Percentiles rank a stretch among this genome's conserved stretches.
Evolutionary conservation across 1,140 invertebrate species (phyloP).

Genomic region (Heterodera schachtii): DNA sequence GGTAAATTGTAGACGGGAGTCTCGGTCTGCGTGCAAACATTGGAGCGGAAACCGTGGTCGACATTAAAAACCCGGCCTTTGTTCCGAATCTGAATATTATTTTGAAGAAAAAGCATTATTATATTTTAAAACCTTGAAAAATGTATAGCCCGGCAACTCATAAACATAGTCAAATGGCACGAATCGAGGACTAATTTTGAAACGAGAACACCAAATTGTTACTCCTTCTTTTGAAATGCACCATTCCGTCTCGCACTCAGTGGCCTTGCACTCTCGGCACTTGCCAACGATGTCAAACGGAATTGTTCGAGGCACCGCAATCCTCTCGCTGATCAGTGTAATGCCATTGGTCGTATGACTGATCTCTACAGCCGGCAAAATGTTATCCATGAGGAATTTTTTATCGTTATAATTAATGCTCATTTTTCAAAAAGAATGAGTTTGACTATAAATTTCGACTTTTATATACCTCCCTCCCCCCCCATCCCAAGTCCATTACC

Average conservation of each 20-base stretch:
- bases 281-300: neutral
- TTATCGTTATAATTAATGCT: neutral
- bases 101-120: neutral
- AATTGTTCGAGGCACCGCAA: neutral
- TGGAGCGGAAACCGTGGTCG: neutral
- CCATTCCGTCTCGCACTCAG: neutral
- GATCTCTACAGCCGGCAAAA: neutral
- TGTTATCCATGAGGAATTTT: neutral
- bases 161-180: conserved; percentile 1
- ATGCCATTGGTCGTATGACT: neutral
- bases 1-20: neutral
- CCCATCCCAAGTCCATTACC: too few relatives aligned
- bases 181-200: neutral
- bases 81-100: neutral
- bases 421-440: neutral
- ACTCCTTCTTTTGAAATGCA: conserved; percentile 8
- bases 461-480: too few relatives aligned
- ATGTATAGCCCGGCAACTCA: conserved; percentile 1
- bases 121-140: conserved; percentile 1
- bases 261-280: conserved; percentile 3
- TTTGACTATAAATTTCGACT: too few relatives aligned
- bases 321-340: neutral
- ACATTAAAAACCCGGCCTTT: conserved; percentile 15
- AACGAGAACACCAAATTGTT: neutral
- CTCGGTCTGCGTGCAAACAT: neutral